These are phyloP conservation scores for Synergus laeviventris DNA, from an alignment of 2,888 invertebrate genomes.

Conservation along the genomic window DNA sequence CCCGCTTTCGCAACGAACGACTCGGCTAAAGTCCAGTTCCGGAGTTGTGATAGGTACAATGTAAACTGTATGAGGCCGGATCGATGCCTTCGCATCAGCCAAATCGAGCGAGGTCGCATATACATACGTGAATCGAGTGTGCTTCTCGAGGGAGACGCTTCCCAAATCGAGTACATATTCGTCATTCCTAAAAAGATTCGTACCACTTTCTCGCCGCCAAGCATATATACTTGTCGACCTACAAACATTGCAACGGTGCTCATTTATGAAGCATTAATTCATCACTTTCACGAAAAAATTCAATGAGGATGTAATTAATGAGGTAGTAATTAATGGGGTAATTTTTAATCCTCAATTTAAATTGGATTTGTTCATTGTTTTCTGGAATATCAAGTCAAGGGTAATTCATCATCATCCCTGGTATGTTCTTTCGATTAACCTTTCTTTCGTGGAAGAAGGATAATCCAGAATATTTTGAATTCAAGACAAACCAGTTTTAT, in stretches of 20 bases:
- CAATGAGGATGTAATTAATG: neutral
- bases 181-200: slow-evolving; percentile 38
- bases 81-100: slow-evolving; percentile 55
- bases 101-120: slow-evolving; percentile 53
- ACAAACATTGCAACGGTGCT: slow-evolving; percentile 4
- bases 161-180: slow-evolving; percentile 39
- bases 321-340: too few species aligned
- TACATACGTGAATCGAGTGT: slow-evolving; percentile 21
- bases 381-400: too few species aligned
- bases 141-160: slow-evolving; percentile 30
- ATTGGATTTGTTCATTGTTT: too few species aligned
- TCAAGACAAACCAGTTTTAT: slow-evolving; percentile 53
- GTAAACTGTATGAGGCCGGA: slow-evolving; percentile 55
- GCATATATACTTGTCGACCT: slow-evolving; percentile 22
- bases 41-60: slow-evolving; percentile 45
- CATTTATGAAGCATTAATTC: neutral
- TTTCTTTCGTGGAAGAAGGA: slow-evolving; percentile 33
- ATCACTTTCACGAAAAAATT: slow-evolving; percentile 5
- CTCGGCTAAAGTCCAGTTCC: slow-evolving; percentile 41
- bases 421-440: slow-evolving; percentile 29
- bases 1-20: slow-evolving; percentile 38
- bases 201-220: slow-evolving; percentile 25
- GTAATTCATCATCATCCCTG: slow-evolving; percentile 10
- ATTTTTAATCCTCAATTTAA: too few species aligned
- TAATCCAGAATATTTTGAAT: slow-evolving; percentile 42